phyloP scores from a whole-genome alignment of 2,797 vertebrate genomes.

The Macrochelys suwanniensis region DNA sequence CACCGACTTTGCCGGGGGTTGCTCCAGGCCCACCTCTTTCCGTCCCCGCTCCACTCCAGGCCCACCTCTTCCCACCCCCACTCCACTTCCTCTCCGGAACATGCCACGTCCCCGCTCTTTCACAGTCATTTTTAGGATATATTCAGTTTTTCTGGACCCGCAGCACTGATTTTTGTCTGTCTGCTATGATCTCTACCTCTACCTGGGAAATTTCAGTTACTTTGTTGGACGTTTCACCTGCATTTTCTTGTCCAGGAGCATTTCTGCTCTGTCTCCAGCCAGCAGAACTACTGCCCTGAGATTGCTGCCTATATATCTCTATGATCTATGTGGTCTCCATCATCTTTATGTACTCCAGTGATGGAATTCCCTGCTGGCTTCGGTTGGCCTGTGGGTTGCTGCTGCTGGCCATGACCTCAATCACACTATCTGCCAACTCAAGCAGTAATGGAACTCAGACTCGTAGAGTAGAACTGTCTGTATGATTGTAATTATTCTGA shows the following conservation, averaged over 20 bases:
- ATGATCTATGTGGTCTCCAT: rapidly evolving
- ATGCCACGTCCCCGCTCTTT: background rate
- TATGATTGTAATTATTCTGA: background rate
- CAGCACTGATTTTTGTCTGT: background rate
- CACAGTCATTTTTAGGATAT: background rate
- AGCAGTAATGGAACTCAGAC: background rate
- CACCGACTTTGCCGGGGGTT: too few relatives aligned
- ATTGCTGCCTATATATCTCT: background rate
- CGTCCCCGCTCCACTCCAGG: too few relatives aligned
- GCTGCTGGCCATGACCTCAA: background rate
- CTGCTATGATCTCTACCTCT: background rate
- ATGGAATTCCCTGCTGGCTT: background rate
- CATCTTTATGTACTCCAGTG: rapidly evolving
- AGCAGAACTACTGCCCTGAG: background rate
- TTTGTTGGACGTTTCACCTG: background rate
- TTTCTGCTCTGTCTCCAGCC: background rate
- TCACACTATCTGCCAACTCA: background rate
- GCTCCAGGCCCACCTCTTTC: too few relatives aligned
- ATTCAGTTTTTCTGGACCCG: background rate
- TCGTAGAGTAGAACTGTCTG: background rate
- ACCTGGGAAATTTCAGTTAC: background rate
- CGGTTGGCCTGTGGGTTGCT: background rate
- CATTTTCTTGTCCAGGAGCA: background rate
- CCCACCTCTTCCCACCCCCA: too few relatives aligned
- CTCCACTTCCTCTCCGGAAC: too few relatives aligned